Evolutionary conservation across 2,888 invertebrate species (phyloP).

Genomic region (Germaria angustata): DNA sequence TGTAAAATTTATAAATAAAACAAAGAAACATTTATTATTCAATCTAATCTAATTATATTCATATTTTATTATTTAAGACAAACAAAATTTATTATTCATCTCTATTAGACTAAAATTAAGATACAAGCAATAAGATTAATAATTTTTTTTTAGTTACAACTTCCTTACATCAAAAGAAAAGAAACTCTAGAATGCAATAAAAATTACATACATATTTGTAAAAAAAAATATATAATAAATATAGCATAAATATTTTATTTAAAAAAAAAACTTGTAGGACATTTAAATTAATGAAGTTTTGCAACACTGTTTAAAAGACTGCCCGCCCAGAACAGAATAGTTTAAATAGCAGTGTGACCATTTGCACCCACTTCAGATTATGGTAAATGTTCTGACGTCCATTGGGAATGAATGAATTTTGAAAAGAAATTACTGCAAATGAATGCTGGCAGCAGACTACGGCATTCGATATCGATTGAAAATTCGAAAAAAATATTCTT

Average conservation of each 20-base stretch:
- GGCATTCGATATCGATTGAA: no score
- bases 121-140: slow-evolving; percentile 31
- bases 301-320: background rate
- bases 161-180: slow-evolving; percentile 15
- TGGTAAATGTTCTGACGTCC: no score
- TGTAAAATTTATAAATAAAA: slow-evolving; percentile 55
- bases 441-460: no score
- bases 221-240: background rate
- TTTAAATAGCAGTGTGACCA: background rate
- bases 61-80: background rate
- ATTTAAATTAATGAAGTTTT: no score
- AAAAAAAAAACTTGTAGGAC: no score
- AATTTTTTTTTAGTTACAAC: slow-evolving; percentile 25
- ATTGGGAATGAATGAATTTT: no score
- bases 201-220: slow-evolving; percentile 22
- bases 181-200: slow-evolving; percentile 33
- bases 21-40: background rate
- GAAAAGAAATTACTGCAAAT: no score
- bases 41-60: background rate
- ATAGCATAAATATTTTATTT: background rate
- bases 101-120: slow-evolving; percentile 30
- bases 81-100: slow-evolving; percentile 1
- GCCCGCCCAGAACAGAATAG: background rate
- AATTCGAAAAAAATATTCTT: no score
- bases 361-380: no score